Base-by-base conservation (phyloP, 2,113 vertebrate species). In the Spea multiplicata region DNA sequence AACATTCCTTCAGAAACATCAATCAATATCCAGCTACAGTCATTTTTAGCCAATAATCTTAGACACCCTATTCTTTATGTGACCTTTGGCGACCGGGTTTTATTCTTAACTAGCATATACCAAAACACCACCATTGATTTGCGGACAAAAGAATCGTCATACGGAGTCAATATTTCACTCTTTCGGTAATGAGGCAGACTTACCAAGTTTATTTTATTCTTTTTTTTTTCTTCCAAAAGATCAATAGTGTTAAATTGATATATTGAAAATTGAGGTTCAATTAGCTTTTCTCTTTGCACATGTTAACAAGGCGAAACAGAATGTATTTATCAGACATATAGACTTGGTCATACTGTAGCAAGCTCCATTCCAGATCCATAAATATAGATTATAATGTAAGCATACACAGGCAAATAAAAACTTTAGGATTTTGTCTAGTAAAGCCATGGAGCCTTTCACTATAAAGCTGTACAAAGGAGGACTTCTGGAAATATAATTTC, bases 81-180 rank as follows among this genome's bases (percentile, higher is more conserved):
- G 91, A 94, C 92, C 93, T 90, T 85, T 89, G 76, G 64, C 77
- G 86, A 90, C 89, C 87, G 83, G 76, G 82, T 86, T 92, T 92
- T 90, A 91, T 93, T 92, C 90, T 90, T 91, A 92, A 91, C 89
- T 88, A 90, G 88, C 91, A 90, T 88, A 84, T 84, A 84, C 86
- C 86, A 82, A 59, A 85, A 86, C 84, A 86, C 90, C 85, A 82
- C 68, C 86, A 96, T 94, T 93, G 93, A 96, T 96, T 86, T 89
- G 89, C 87, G 91, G 90, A 91, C 91, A 93, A 92, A 67, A 92
- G 89, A 86, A 89, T 89, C 93, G 95, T 95, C 94, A 95, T 87
- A 86, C 83, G 16, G 82, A 91, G 96, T 99, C 96, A 93, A 97
- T 97, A 96, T 85, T 91, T 95, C 94, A 96, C 94, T 94, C 93